Percentiles rank a stretch among this genome's conserved stretches.
Conservation (phyloP, 2,797 vertebrate genomes). For the Selene dorsalis region DNA sequence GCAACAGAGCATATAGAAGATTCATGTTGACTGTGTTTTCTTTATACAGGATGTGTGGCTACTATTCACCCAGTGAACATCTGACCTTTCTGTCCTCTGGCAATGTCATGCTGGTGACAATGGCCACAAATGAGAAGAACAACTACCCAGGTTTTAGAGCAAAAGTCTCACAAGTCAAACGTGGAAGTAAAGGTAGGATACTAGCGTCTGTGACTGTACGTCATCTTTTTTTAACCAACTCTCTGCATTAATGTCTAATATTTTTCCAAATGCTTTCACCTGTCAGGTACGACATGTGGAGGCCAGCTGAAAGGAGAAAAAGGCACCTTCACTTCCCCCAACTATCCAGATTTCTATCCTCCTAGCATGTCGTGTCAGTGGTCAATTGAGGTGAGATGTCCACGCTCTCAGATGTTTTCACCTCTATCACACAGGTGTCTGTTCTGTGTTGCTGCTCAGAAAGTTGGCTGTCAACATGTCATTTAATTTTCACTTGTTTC, state of each 20-base stretch:
- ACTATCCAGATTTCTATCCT: constrained; percentile 92
- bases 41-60: constrained; percentile 89
- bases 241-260: not conserved
- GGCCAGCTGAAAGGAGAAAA: constrained; percentile 72
- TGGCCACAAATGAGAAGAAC: constrained; percentile 84
- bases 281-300: constrained; percentile 80
- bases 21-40: not conserved
- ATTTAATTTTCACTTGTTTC: not conserved
- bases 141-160: constrained; percentile 92
- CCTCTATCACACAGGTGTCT: not conserved
- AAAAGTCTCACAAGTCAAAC: constrained; percentile 84
- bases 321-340: constrained; percentile 88
- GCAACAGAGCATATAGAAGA: not conserved
- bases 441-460: not conserved
- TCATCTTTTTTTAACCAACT: not conserved
- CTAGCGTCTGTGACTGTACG: not conserved
- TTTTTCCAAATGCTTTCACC: not conserved
- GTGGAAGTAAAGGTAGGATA: constrained; percentile 74
- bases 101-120: constrained; percentile 91
- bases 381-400: constrained; percentile 87
- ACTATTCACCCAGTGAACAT: constrained; percentile 87
- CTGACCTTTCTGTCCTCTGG: constrained; percentile 92
- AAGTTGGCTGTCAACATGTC: not conserved
- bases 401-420: not conserved
- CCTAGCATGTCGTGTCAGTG: constrained; percentile 85